Conservation (phyloP, 53 echinoderm and acorn worm species). For the Hippasteria phrygiana region DNA sequence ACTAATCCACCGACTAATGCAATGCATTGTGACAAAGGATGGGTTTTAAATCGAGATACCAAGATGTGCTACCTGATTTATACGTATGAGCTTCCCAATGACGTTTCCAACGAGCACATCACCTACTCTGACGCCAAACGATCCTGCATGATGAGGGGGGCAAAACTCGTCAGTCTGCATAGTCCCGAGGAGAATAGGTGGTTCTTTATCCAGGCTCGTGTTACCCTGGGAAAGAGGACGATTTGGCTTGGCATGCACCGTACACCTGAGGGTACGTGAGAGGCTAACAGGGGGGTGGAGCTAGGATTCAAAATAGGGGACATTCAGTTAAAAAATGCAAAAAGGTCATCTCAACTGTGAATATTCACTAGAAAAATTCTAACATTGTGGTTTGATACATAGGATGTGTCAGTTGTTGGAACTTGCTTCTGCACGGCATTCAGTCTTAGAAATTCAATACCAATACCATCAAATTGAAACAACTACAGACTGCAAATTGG, state of each 20-base stretch:
- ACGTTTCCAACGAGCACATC: neutral
- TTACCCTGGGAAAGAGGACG: conserved; percentile 35
- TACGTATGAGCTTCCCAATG: conserved; percentile 5
- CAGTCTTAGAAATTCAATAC: too few relatives aligned
- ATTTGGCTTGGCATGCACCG: conserved; percentile 59
- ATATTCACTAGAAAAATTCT: neutral
- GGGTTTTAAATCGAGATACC: neutral
- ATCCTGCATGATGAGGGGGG: neutral
- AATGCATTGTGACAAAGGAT: conserved; percentile 35
- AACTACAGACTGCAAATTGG: too few relatives aligned
- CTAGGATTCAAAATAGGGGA: neutral
- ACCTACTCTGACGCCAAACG: conserved; percentile 24
- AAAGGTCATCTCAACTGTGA: neutral
- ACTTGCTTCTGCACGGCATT: too few relatives aligned
- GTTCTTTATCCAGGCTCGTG: conserved; percentile 25
- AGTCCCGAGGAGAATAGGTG: neutral
- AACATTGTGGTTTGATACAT: too few relatives aligned
- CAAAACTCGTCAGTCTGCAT: conserved; percentile 3
- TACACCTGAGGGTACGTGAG: conserved; percentile 19
- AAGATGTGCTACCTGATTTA: conserved; percentile 22
- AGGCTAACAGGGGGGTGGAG: neutral
- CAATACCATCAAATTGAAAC: too few relatives aligned
- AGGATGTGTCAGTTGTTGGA: too few relatives aligned
- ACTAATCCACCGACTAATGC: neutral
- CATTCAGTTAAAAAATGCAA: neutral